Conservation (phyloP, 2,888 invertebrate species). For the Rhorus exstirpatorius region DNA sequence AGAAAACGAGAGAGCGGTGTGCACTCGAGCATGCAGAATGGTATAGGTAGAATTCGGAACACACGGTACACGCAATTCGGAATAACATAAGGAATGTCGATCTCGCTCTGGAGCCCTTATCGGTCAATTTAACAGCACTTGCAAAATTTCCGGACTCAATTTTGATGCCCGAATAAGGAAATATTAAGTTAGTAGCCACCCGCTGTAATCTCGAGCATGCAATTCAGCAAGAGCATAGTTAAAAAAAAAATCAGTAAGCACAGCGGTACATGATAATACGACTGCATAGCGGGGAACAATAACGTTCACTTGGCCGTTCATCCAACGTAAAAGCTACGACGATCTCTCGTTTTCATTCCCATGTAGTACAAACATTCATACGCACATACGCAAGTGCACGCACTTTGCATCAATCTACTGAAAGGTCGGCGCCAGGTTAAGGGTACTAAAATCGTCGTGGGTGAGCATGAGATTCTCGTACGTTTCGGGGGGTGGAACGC, state of each 20-base stretch:
- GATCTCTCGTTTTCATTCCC: slow-evolving; percentile 25
- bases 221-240: background rate
- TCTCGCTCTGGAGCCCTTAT: background rate
- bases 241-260: background rate
- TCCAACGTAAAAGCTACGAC: slow-evolving; percentile 12
- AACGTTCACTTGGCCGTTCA: slow-evolving; percentile 21
- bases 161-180: background rate
- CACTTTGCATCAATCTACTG: slow-evolving; percentile 26
- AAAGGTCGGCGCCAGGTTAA: slow-evolving; percentile 29
- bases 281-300: slow-evolving; percentile 4
- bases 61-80: background rate
- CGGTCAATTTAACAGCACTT: background rate
- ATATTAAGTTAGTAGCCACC: slow-evolving; percentile 1
- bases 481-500: slow-evolving; percentile 16
- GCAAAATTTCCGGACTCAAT: background rate
- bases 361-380: background rate
- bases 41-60: no score
- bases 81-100: slow-evolving; percentile 5
- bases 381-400: background rate
- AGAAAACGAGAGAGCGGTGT: slow-evolving; percentile 24
- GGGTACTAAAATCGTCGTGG: slow-evolving; percentile 36
- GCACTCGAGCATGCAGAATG: slow-evolving; percentile 37
- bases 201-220: slow-evolving; percentile 17
- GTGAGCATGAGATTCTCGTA: slow-evolving; percentile 19
- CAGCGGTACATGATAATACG: slow-evolving; percentile 13